phyloP scores from a whole-genome alignment of 2,888 invertebrate genomes.

The Coelinius sp. region DNA sequence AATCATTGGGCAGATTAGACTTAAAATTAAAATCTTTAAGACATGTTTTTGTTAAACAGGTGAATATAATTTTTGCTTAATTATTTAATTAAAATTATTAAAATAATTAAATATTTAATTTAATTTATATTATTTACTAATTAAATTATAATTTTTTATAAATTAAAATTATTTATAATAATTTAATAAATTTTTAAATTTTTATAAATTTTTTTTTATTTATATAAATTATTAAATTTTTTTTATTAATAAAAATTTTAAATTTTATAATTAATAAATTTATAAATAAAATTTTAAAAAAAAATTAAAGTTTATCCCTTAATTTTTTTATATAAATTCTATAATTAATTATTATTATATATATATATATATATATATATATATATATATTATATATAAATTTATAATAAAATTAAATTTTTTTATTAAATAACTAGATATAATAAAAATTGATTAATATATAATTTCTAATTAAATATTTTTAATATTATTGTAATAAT shows the following conservation, averaged over 20 bases:
- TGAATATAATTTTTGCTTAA: conserved; percentile 77
- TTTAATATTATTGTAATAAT: conserved; percentile 76
- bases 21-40: conserved; percentile 77
- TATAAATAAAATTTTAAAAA: conserved; percentile 72
- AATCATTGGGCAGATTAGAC: conserved; percentile 82
- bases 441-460: conserved; percentile 78
- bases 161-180: conserved; percentile 69
- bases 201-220: conserved; percentile 69
- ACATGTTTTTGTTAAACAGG: conserved; percentile 87
- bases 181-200: conserved; percentile 71
- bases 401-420: conserved; percentile 71
- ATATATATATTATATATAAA: conserved; percentile 57
- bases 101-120: conserved; percentile 45
- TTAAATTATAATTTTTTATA: conserved; percentile 61
- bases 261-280: conserved; percentile 71
- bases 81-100: conserved; percentile 73
- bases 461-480: conserved; percentile 77
- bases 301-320: conserved; percentile 76
- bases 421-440: conserved; percentile 81
- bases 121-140: conserved; percentile 56
- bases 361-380: conserved; percentile 66
- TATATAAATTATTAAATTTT: conserved; percentile 71
- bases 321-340: conserved; percentile 68
- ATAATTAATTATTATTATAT: conserved; percentile 54
- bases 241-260: conserved; percentile 70